Evolutionary conservation across 2,888 invertebrate species (phyloP), one percentile per base, ranked within the genome.

Genomic region (Cosmorhoe ocellata): DNA sequence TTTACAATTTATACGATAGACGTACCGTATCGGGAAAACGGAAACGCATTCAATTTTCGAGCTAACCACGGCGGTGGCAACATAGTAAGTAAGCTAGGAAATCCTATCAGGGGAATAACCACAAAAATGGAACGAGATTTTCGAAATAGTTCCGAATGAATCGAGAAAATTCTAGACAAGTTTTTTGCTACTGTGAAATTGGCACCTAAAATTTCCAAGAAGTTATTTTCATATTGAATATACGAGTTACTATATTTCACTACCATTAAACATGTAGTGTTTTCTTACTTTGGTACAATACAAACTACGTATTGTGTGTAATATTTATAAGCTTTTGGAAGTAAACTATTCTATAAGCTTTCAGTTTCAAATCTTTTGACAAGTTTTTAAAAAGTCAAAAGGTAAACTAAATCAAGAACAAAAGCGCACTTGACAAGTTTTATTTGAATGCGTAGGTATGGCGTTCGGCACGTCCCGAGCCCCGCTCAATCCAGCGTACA

Each of bases 401-500:
- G 26, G 13, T 26, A 42, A 42, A 33, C n/a, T n/a, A 36, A 36
- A 44, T 36, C 34, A 44, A 30, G 33, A 64, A 64, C 67, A 71
- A 72, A 69, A 60, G 34, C 60, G 65, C 61, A 60, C 54, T 58
- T 62, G 68, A 72, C 75, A 76, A 26, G 68, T 63, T 74, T 78
- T 78, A 76, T 79, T 75, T 66, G 69, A 76, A 79, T 74, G 69
- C 72, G 74, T 72, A 38, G 30, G 2, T 18, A 18, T 22, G 14
- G 2, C 27, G 70, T 73, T 67, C 61, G 71, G 67, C 83, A 83
- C 84, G 84, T 83, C 63, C 76, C 55, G 58, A 42, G 52, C 68
- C 72, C 68, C 74, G 71, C 72, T 83, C 79, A 79, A 83, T 80
- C 79, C 74, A 63, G 68, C 75, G 74, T 72, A 76, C 71, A 76